A percentile compares a stretch with the other conserved stretches of the same genome.
Evolutionary conservation across 2,888 invertebrate species (phyloP).

Genomic region (Luperina nickerlii): DNA sequence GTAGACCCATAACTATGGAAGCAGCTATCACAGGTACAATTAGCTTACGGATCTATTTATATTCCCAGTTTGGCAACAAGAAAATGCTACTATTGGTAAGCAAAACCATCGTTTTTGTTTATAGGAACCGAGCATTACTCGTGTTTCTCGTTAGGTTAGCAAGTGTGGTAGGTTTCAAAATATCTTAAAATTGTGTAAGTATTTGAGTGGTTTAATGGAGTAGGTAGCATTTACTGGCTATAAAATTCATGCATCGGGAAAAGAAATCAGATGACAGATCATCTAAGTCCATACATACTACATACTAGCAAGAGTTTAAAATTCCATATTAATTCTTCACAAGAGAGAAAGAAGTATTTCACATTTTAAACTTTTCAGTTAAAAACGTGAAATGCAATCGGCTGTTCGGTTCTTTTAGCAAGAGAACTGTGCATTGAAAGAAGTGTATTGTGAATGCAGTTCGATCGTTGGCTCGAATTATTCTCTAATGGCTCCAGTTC

Average conservation of each 20-base stretch:
- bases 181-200: neutral
- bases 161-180: neutral
- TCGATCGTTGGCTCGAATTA: constrained; percentile 50
- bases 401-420: constrained; percentile 17
- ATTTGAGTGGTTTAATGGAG: no score
- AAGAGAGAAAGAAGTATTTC: neutral
- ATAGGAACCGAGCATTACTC: no score
- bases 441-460: constrained; percentile 49
- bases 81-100: no score
- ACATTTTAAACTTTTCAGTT: neutral
- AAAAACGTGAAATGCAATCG: neutral
- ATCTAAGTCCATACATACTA: neutral
- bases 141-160: neutral
- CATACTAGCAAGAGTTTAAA: neutral
- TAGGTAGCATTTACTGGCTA: neutral
- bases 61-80: no score
- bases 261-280: neutral
- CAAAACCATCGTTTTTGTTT: no score
- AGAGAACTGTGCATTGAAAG: constrained; percentile 15
- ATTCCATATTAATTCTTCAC: neutral
- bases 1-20: no score
- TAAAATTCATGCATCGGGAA: neutral
- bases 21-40: no score
- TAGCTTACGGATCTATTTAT: no score
- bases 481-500: constrained; percentile 42